These are phyloP conservation scores for Nesoenas mayeri DNA, from an alignment of 2,113 vertebrate species.

Conservation along the genomic window DNA sequence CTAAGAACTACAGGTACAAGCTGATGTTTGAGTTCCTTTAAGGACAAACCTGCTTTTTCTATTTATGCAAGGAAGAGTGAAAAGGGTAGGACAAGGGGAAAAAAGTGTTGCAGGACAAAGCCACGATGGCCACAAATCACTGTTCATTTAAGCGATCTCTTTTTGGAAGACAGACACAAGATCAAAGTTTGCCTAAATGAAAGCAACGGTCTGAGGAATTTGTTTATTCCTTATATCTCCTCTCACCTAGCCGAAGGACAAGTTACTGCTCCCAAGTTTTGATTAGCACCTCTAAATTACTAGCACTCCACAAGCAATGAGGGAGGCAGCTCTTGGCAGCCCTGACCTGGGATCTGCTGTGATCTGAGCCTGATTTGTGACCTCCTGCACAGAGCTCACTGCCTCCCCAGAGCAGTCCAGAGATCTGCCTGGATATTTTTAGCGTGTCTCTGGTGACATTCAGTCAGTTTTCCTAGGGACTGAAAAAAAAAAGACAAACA, in stretches of 20 bases:
- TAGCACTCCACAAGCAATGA: background rate
- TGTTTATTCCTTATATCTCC: background rate
- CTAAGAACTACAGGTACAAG: background rate
- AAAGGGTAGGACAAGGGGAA: background rate
- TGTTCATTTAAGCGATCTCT: background rate
- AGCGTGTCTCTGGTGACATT: background rate
- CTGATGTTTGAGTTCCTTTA: background rate
- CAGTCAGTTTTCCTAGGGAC: background rate
- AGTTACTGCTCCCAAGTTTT: background rate
- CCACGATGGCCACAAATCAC: background rate
- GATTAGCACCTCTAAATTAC: background rate
- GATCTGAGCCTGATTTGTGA: background rate
- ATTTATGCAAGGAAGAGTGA: background rate
- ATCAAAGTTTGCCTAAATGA: constrained; percentile 3
- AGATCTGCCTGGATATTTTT: constrained; percentile 44
- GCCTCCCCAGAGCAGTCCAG: background rate
- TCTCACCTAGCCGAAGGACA: background rate
- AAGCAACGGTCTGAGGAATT: background rate
- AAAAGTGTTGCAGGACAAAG: background rate
- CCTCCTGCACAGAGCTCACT: background rate
- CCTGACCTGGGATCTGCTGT: background rate
- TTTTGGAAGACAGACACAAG: background rate
- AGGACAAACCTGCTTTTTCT: background rate
- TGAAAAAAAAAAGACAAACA: background rate
- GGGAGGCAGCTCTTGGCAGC: background rate